Evolutionary conservation across 2,888 invertebrate species (phyloP), one percentile per base, ranked within the genome.

Genomic region (Dioctria rufipes): DNA sequence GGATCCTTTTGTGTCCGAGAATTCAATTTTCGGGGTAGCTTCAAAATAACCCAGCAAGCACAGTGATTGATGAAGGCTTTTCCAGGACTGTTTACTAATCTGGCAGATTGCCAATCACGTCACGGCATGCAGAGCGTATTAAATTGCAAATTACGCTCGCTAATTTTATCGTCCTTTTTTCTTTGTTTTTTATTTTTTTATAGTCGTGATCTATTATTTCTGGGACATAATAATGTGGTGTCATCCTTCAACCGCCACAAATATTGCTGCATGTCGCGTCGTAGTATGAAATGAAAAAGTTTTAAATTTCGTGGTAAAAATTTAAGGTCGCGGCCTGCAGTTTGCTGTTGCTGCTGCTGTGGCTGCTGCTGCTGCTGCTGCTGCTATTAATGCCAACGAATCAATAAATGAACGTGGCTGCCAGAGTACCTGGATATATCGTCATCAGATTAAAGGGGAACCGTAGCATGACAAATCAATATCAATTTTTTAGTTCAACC

Each of bases 351-450:
- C 25, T 25, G 25, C 25, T 25, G 25, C 25, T 25, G 25, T 2
- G 25, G 25, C 25, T 25, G 25, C 25, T 25, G 25, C 25, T 25
- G 25, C 25, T 25, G 25, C 11, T 39, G 49, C 6, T 25, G 13
- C 58, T 42, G 5, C 42, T 13, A 54, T 58, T 51, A 58, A 58
- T 39, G 49, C 42, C 13, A 37, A 60, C 73, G 40, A 73, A 73
- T 73, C 73, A 73, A 73, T 73, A 73, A 54, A n/a, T n/a, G 39
- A 73, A 73, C 58, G 73, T 73, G 73, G 73, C 42, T 58, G 58
- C 13, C 60, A 42, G 40, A 39, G 39, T 37, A 37, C 11, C 25
- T 25, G 2, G 25, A 25, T 25, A 25, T 25, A 25, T 25, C 25
- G 25, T 2, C 25, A 11, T 37, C 25, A 73, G 39, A 58, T 73